A percentile compares a stretch with the other conserved stretches of the same genome.
phyloP scores from a whole-genome alignment of 2,113 vertebrate genomes.

The Planiliza haematocheilus region DNA sequence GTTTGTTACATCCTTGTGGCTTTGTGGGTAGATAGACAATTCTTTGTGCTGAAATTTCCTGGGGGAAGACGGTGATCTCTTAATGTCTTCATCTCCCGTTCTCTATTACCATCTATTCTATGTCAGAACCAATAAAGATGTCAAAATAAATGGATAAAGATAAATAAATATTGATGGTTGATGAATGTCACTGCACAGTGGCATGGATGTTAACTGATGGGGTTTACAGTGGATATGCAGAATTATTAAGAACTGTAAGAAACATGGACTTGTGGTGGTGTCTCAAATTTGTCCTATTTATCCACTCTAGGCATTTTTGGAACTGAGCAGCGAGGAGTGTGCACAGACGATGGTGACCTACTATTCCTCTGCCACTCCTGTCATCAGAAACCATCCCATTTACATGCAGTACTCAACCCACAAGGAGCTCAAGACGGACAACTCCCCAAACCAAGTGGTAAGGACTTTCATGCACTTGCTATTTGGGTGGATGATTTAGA shows the following conservation, averaged over 20 bases:
- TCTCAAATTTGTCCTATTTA: conserved; percentile 19
- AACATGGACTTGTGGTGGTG: background rate
- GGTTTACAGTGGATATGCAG: background rate
- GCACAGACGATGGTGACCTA: conserved; percentile 99
- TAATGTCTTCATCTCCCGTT: conserved; percentile 4
- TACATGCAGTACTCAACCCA: conserved; percentile 98
- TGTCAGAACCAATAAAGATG: background rate
- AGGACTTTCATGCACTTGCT: conserved; percentile 30
- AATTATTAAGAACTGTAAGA: background rate
- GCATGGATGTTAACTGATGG: background rate
- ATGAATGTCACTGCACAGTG: background rate
- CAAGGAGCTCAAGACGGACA: conserved; percentile 98
- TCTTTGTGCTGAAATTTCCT: background rate
- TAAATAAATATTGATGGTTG: background rate
- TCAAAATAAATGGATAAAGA: background rate
- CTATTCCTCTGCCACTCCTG: conserved; percentile 93
- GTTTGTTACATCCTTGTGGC: conserved; percentile 17
- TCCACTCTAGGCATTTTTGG: conserved; percentile 90
- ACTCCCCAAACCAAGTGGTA: conserved; percentile 95
- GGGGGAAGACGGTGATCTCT: background rate
- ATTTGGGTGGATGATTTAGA: too few species aligned
- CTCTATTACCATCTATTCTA: background rate
- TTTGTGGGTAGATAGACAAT: background rate
- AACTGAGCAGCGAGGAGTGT: conserved; percentile 95
- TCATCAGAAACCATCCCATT: conserved; percentile 93